These are phyloP conservation scores for Creontiades dilutus DNA, from an alignment of 2,888 invertebrate species.

Conservation along the genomic window DNA sequence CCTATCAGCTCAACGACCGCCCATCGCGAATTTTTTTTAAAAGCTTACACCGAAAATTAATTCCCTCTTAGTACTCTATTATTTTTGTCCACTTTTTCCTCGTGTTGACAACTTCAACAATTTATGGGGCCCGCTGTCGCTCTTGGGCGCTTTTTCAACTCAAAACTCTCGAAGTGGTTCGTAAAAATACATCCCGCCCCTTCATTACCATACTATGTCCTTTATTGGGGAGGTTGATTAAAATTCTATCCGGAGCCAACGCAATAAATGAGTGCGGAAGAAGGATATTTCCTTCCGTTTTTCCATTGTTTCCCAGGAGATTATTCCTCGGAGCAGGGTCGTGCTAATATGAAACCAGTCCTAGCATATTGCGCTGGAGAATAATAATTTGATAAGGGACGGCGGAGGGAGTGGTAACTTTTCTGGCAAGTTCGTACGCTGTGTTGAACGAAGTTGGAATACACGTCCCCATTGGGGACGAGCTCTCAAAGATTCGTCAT, in stretches of 20 bases:
- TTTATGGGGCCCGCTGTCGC: too few relatives aligned
- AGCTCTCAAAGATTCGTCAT: too few relatives aligned
- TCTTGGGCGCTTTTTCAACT: constrained; percentile 16
- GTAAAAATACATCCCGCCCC: constrained; percentile 7
- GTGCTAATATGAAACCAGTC: neutral
- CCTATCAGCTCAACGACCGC: too few relatives aligned
- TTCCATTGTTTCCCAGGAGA: neutral
- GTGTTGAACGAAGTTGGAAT: too few relatives aligned
- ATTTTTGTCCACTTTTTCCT: neutral
- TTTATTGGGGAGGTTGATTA: constrained; percentile 23
- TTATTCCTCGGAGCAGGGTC: neutral
- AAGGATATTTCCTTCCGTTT: neutral
- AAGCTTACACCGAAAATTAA: neutral
- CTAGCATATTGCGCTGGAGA: neutral
- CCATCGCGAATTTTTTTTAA: too few relatives aligned
- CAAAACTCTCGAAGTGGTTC: neutral
- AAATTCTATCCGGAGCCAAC: neutral
- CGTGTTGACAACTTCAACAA: too few relatives aligned
- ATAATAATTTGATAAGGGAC: neutral
- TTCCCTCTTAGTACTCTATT: neutral
- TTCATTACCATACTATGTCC: neutral
- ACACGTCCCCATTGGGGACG: too few relatives aligned
- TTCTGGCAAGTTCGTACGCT: too few relatives aligned
- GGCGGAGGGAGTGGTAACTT: too few relatives aligned
- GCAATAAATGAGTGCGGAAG: neutral